These are phyloP conservation scores for Bubo blakistoni DNA, from an alignment of 2,113 vertebrate species.

Conservation along the genomic window DNA sequence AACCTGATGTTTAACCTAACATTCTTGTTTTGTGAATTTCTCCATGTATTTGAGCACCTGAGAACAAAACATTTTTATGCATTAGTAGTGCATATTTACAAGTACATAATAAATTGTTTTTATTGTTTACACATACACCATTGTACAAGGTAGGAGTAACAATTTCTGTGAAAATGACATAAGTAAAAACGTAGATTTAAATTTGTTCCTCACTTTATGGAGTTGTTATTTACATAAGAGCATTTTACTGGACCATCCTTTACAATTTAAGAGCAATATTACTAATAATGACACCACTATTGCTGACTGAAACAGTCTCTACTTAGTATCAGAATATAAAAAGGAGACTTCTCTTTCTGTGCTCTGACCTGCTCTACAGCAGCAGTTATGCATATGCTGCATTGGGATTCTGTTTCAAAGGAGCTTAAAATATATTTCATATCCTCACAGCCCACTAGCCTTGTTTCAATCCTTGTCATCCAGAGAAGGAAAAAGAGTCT, in stretches of 20 bases:
- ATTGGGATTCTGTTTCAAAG: background rate
- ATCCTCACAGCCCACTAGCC: background rate
- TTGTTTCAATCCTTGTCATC: background rate
- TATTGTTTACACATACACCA: background rate
- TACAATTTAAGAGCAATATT: background rate
- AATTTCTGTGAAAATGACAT: background rate
- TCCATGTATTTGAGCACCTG: fast-evolving
- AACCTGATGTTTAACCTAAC: background rate
- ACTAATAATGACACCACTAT: background rate
- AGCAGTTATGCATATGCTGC: background rate
- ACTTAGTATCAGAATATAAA: background rate
- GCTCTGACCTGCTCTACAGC: background rate
- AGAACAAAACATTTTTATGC: background rate
- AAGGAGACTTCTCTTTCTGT: background rate
- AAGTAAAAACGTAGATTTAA: background rate
- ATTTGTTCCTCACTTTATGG: background rate
- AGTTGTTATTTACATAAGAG: background rate
- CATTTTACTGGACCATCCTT: background rate
- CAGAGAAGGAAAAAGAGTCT: background rate
- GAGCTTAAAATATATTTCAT: background rate
- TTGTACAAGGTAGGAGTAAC: background rate
- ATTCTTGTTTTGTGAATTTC: background rate
- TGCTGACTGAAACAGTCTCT: background rate
- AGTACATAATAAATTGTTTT: background rate
- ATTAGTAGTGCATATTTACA: background rate